These are phyloP conservation scores for Manis crassicaudata DNA, from an alignment of 2,797 vertebrate genomes.

Conservation along the genomic window DNA sequence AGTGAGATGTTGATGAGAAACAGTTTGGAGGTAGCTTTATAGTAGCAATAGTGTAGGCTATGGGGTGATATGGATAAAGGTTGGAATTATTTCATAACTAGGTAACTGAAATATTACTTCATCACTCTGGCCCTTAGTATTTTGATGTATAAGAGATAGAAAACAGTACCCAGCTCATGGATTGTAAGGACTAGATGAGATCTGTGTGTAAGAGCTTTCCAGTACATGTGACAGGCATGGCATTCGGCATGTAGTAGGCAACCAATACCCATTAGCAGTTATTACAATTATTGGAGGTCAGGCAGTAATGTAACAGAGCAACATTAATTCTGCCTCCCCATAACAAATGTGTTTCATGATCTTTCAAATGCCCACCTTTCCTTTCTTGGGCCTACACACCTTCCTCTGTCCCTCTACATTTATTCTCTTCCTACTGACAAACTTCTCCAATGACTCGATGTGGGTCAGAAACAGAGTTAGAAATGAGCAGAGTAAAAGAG, in stretches of 20 bases:
- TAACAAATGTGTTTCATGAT: background rate
- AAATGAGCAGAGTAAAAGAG: background rate
- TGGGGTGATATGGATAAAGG: background rate
- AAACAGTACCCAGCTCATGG: background rate
- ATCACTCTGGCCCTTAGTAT: background rate
- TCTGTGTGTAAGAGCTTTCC: background rate
- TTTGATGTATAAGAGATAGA: background rate
- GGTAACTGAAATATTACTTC: background rate
- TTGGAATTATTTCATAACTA: background rate
- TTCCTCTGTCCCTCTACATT: background rate
- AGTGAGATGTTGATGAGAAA: background rate
- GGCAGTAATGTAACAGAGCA: background rate
- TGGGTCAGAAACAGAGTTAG: background rate
- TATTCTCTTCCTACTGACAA: background rate
- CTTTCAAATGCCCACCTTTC: background rate
- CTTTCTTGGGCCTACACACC: background rate
- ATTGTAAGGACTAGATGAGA: background rate
- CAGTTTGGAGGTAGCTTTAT: background rate
- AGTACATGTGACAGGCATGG: background rate
- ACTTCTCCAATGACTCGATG: background rate
- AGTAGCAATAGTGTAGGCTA: background rate
- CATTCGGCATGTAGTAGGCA: background rate
- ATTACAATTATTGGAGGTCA: background rate
- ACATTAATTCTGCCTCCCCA: background rate
- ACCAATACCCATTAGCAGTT: background rate